Evolutionary conservation across 2,113 vertebrate species (phyloP), one percentile per base, ranked within the genome.

Genomic region (Esox niger): DNA sequence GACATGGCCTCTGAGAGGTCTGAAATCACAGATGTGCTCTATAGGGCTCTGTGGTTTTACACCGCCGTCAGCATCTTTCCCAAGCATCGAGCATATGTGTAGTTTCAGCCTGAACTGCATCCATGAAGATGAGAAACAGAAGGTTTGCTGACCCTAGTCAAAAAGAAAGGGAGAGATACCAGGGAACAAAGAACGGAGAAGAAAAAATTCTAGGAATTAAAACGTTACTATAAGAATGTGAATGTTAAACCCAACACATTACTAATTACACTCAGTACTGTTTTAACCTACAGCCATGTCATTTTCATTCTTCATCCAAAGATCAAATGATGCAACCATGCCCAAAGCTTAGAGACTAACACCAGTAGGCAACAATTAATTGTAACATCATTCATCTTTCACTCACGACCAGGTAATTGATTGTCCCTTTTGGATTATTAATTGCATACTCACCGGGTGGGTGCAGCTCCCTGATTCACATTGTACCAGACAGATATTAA

Each of bases 21-120:
- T 84, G 74, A 70, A 83, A 88, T 84, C 88, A 85, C 90, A 92
- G 90, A 90, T 90, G 90, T 89, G 87, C 87, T 87, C 88, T 71
- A 79, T 84, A 73, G 90, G 87, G 89, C 82, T 88, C 84, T 75
- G 68, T 76, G 80, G 70, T 84, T 82, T 86, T 85, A 82, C 82
- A 70, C 75, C 60, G 35, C 75, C 80, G 79, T 90, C 90, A 91
- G 89, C 90, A 88, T 78, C 80, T 91, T 90, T 83, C 75, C 68
- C 68, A 60, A 86, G 70, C 83, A 89, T 70, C 81, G 71, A 84
- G 83, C 87, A 90, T 90, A 90, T 88, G 87, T 80, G 82, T 70
- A 79, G 82, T 78, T 74, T 87, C 86, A 76, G 87, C 73, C 77
- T 86, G 86, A 79, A 86, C 81, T 26, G 71, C 86, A 84, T 87